Evolutionary conservation across 2,113 vertebrate genomes (phyloP), one percentile per base, ranked within the genome.

Genomic region (Pollachius pollachius): DNA sequence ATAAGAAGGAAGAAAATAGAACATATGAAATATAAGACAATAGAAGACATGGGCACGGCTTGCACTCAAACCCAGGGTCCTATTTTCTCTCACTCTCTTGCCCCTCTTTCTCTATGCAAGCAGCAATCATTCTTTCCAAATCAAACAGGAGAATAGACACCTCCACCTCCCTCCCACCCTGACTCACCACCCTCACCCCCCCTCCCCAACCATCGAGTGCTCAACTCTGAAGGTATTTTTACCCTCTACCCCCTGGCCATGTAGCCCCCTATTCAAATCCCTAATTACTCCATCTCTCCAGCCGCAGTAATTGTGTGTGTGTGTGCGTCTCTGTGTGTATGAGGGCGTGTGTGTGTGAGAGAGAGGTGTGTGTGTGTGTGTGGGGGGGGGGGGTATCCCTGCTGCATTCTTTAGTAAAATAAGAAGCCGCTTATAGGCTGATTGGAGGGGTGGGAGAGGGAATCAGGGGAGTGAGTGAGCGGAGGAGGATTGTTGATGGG

Each of bases 71-170:
- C 69, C 65, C 52, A 8, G 15, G 56, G 65, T 71, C 62, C 73
- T 65, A 64, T 30, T 41, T 27, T 59, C 64, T 56, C n/a, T n/a
- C 19, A 3, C 52, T 56, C 23, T 57, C 65, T 67, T 52, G 17
- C 6, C 13, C 27, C 27, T 27, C 27, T 27, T 4, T 27, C 27
- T 11, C 5, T 17, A 1, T 16, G 67, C 25, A 48, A 65, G 37
- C 61, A 48, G 65, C 69, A 82, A 79, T 81, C 76, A 67, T 63
- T 58, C 64, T 69, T 77, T 73, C 58, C 71, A 75, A 18, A 75
- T 3, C 52, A 63, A 73, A 77, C 66, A 70, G 62, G 67, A 15
- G 16, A 69, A 61, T 41, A 71, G 13, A 54, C 66, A 76, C 72
- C 67, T 72, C 72, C 58, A 73, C 69, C 61, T 76, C 65, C 52